Percentiles rank a stretch among this genome's conserved stretches.
These are phyloP conservation scores for Aplysina aerophoba DNA, from an alignment of 37 sponge, comb jelly and placozoan species.

Conservation along the genomic window DNA sequence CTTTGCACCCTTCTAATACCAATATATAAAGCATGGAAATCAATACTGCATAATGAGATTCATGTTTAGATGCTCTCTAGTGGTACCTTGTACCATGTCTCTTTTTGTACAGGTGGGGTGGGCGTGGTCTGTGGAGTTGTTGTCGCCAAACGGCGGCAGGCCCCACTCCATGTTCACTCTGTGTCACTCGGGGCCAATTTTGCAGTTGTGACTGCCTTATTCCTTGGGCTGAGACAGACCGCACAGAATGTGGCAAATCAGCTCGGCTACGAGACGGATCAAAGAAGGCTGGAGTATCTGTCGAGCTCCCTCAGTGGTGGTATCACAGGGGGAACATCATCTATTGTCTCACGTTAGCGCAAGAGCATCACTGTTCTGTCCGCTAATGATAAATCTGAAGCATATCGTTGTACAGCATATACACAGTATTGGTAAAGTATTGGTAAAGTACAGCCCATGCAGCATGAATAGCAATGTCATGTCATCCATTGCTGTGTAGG, in stretches of 20 bases:
- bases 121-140: slow-evolving; percentile 51
- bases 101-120: slow-evolving; percentile 15
- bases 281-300: slow-evolving; percentile 11
- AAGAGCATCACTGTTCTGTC: no score
- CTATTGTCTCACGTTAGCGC: slow-evolving; percentile 50
- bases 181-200: slow-evolving; percentile 70
- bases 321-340: slow-evolving; percentile 35
- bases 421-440: no score
- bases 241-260: background rate
- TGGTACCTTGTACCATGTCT: no score
- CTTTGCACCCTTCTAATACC: no score
- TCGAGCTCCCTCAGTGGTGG: slow-evolving; percentile 60
- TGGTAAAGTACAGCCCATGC: no score
- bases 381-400: no score
- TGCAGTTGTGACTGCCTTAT: slow-evolving; percentile 46
- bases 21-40: no score
- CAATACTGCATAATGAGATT: no score
- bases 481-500: slow-evolving; percentile 15
- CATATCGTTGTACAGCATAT: no score
- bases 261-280: background rate
- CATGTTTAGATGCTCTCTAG: no score
- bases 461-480: no score
- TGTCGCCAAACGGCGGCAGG: slow-evolving; percentile 44
- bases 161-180: slow-evolving; percentile 40
- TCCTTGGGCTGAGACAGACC: slow-evolving; percentile 33